Evolutionary conservation across 2,888 invertebrate species (phyloP), one percentile per base, ranked within the genome.

Genomic region (Macaria liturata): DNA sequence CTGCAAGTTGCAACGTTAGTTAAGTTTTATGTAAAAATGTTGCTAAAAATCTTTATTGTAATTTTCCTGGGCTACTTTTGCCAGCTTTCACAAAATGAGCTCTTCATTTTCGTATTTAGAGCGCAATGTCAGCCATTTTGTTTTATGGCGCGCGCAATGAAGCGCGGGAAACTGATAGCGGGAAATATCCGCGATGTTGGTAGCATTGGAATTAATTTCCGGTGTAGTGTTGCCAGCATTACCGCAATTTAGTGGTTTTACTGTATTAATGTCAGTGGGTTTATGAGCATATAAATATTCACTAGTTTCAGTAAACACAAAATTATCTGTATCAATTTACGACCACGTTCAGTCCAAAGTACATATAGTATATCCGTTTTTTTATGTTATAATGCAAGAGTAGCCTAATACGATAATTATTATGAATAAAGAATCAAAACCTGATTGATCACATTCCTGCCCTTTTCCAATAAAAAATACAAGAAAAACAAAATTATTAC

Each of bases 101-200:
- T 9, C 40, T 49, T 37, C 3, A 37, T 37, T 37, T 37, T 37
- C 3, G 5, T 7, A 37, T 37, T 37, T 37, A 7, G 34, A 6
- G 34, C 34, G 34, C 7, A 37, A 37, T 7, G 34, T 5, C 58
- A 6, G 60, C 59, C 69, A 65, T 67, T 54, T 54, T 66, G 61
- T 62, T 61, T 58, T 59, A 57, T 58, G 43, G 57, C 53, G 44
- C 37, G 58, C 62, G 65, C 68, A 74, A 77, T 76, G 74, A 72
- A 65, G 70, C 71, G 64, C 71, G 59, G 66, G 69, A 70, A 67
- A 80, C 70, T 70, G 69, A 79, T 74, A 68, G 70, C 72, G 72
- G 72, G 67, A 75, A 74, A 73, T 69, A 67, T 66, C 69, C 48
- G 32, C 47, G 34, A 34, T 51, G 46, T 54, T 55, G 54, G 45